Evolutionary conservation across 2,113 vertebrate species (phyloP), one percentile per base, ranked within the genome.

Genomic region (Pangasianodon gigas): DNA sequence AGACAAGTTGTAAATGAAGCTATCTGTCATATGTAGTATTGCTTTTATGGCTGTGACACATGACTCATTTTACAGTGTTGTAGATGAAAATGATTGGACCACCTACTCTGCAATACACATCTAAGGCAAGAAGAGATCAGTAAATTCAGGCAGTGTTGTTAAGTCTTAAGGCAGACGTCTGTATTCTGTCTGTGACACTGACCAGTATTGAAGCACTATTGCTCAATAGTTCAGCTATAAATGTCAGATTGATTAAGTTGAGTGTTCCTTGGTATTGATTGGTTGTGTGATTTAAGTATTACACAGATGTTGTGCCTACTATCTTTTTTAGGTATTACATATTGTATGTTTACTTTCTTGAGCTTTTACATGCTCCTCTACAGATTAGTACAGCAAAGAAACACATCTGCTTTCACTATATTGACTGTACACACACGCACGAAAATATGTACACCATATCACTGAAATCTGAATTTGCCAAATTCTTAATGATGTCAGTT

Each of bases 1-100:
- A 85, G 19, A 90, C 65, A 77, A 82, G 87, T 32, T 87, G 81
- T 46, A 89, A 87, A 93, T 89, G 14, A 82, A 90, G 87, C 54
- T 82, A 90, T 92, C 69, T 79, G 77, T 62, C 48, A 77, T 82
- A 81, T 89, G 58, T 75, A 84, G 86, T 13, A 87, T 65, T 46
- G 54, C 44, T 85, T 87, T 90, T 84, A 85, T 90, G 71, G 83
- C 56, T 29, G 32, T 62, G 56, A 60, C 79, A 32, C 51, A 71
- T 69, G 71, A 54, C 67, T 44, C 0, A 46, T 75, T 87, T 44
- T 32, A 46, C 56, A 19, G 32, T 69, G 56, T 84, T 90, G 32
- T 74, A 58, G 41, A 80, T 74, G 75, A 67, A 65, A 86, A 90
- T 52, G 58, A 41, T 60, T 52, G 21, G 52, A 56, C 86, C 37